Evolutionary conservation across 2,113 vertebrate species (phyloP).

Genomic region (Eurypyga helias): DNA sequence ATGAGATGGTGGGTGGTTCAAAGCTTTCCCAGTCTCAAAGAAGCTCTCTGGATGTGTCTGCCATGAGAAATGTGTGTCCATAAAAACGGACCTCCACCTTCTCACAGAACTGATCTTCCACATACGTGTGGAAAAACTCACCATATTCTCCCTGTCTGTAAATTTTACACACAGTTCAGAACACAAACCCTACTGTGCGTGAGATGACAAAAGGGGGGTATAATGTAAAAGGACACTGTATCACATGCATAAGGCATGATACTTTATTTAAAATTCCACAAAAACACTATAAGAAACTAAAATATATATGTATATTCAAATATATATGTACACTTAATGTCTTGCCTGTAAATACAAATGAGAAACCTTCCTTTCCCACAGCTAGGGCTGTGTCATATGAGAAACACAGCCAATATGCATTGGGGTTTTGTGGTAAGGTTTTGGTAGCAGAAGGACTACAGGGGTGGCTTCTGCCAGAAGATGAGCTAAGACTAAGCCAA

Average conservation of each 20-base stretch:
- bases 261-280: not conserved
- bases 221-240: not conserved
- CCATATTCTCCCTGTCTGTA: rapidly evolving
- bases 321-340: not conserved
- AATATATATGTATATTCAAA: not conserved
- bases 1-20: not conserved
- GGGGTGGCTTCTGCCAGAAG: not conserved
- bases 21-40: not conserved
- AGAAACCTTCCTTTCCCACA: not conserved
- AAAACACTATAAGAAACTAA: not conserved
- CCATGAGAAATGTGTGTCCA: not conserved
- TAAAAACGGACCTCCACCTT: not conserved
- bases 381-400: not conserved
- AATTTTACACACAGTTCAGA: not conserved
- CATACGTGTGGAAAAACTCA: not conserved
- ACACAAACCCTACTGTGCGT: not conserved
- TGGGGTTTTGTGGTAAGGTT: not conserved
- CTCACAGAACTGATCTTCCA: not conserved
- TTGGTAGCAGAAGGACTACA: not conserved
- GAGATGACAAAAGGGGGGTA: not conserved
- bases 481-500: not conserved
- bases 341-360: not conserved
- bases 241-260: not conserved
- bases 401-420: not conserved
- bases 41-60: not conserved